These are phyloP conservation scores for Scrobipalpa costella DNA, from an alignment of 2,888 invertebrate species.

Conservation along the genomic window DNA sequence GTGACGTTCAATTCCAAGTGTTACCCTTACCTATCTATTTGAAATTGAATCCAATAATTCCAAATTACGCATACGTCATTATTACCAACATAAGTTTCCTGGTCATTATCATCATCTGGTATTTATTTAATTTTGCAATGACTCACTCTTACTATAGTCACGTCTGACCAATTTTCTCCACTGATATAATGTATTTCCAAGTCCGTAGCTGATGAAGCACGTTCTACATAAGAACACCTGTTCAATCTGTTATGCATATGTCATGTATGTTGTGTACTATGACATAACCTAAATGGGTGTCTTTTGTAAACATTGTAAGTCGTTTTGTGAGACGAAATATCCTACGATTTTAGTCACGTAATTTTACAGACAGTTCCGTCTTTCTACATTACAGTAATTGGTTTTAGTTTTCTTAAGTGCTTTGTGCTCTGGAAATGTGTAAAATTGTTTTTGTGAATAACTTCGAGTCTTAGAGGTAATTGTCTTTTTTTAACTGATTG, in stretches of 20 bases:
- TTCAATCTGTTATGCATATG: slow-evolving; percentile 16
- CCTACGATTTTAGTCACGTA: slow-evolving; percentile 1
- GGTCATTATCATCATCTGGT: background rate
- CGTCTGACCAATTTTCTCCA: background rate
- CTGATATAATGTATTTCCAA: background rate
- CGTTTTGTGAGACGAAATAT: background rate
- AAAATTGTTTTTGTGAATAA: background rate
- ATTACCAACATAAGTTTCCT: background rate
- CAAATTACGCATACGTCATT: no score
- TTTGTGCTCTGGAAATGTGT: background rate
- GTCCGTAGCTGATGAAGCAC: slow-evolving; percentile 3
- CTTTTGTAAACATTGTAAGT: background rate
- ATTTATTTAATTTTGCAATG: background rate
- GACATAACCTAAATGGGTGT: slow-evolving; percentile 18
- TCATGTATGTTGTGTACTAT: background rate
- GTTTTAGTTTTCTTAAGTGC: background rate
- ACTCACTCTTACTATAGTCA: background rate
- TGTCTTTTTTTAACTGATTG: no score
- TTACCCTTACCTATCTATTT: no score
- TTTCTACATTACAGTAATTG: background rate
- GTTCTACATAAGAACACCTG: slow-evolving; percentile 12
- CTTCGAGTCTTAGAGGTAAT: no score
- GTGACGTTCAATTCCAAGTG: no score
- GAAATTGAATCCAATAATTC: no score
- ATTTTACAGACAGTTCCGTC: slow-evolving; percentile 2